Base-by-base conservation (phyloP, 1,140 invertebrate species). In the Micrasema longulum region DNA sequence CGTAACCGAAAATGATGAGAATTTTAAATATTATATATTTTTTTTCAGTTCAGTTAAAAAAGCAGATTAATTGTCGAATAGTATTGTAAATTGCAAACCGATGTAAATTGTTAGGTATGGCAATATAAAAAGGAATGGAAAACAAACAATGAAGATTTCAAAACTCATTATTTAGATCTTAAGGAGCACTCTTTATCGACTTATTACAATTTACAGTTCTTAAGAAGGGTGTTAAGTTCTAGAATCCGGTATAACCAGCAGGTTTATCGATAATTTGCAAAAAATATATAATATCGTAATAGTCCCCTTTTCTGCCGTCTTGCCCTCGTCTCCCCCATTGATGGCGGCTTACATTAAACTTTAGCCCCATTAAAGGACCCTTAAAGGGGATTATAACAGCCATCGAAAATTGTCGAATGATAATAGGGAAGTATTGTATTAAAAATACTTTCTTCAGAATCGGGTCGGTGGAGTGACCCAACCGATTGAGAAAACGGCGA, bases 311-410 rank as follows among this genome's bases (percentile, higher is more conserved):
- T 20, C 65, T 60, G 4, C 63, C 67, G 41, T 48, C 43, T 18
- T 9, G 55, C 52, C 31, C 2, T 20, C 71, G 23, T 14, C 57
- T 23, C 14, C 35, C 65, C 48, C 20, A 18, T 43, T 6, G 11
- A 47, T 20, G 48, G 48, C 65, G 36, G 65, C 65, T 68, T 68
- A 68, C 65, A 55, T 68, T 68, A 68, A 68, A 68, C 65, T 68
- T 50, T 43, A 36, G 47, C 48, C 47, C 66, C 48, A 66, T 74
- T 74, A 74, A 69, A 70, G 63, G 20, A 35, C 72, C 72, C 69
- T 69, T 47, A 47, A 20, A 74, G 68, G 45, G 69, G 73, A 74
- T 74, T 74, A 74, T 68, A 74, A 60, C 73, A 57, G 73, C 68
- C 65, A 71, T 74, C 69, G 68, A 70, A 70, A 63, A 64, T 70